phyloP scores from a whole-genome alignment of 2,797 vertebrate species.

The Sphaeramia orbicularis region DNA sequence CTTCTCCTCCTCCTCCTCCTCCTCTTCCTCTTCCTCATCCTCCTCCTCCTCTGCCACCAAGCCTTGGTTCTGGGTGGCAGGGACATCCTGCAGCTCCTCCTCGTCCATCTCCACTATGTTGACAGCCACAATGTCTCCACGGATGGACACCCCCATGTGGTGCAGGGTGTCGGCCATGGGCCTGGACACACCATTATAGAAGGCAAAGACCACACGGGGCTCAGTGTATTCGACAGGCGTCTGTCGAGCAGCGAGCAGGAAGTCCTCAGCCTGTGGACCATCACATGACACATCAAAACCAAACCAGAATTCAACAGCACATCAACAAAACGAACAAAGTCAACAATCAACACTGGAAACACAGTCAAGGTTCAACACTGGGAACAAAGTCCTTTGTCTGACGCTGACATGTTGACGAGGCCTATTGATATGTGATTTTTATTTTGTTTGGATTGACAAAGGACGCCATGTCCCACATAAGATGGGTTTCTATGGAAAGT shows the following conservation, averaged over 20 bases:
- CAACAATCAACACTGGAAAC: no score
- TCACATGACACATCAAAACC: background rate
- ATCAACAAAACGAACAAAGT: no score
- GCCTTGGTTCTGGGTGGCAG: no score
- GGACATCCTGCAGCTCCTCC: conserved; percentile 56
- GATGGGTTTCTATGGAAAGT: no score
- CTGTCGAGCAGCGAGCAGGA: conserved; percentile 91
- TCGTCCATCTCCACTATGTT: conserved; percentile 73
- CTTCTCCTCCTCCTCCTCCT: conserved; percentile 54
- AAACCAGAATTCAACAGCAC: no score
- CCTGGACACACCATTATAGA: conserved; percentile 94
- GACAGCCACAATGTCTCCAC: conserved; percentile 94
- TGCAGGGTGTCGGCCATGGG: conserved; percentile 92
- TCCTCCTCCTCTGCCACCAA: conserved; percentile 60
- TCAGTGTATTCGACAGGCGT: conserved; percentile 92
- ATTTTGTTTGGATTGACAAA: no score
- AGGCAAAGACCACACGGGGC: conserved; percentile 94
- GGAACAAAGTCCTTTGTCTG: no score
- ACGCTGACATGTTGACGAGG: no score
- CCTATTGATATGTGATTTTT: no score
- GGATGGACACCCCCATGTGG: conserved; percentile 93
- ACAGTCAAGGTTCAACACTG: no score
- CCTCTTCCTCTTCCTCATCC: conserved; percentile 50
- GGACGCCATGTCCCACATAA: no score
- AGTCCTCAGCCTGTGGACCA: conserved; percentile 91